Evolutionary conservation across 1,140 invertebrate species (phyloP).

Genomic region (Nymphalis io): DNA sequence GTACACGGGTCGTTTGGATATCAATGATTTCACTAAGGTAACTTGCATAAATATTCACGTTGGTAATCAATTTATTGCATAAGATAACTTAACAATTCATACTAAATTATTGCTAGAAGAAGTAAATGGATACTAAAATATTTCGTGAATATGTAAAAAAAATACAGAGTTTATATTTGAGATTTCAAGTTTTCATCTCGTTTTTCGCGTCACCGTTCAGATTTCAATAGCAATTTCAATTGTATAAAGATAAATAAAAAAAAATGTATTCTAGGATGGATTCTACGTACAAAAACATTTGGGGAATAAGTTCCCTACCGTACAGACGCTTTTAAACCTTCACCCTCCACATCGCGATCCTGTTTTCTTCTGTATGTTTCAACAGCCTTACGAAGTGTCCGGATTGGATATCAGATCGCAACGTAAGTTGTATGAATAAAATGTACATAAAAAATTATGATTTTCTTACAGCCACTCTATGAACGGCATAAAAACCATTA

Average conservation of each 20-base stretch:
- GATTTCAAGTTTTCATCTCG: too few species aligned
- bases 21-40: constrained; percentile 79
- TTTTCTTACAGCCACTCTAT: too few species aligned
- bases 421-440: constrained; percentile 50
- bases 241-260: not conserved
- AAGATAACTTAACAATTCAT: too few species aligned
- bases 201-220: too few species aligned
- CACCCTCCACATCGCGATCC: constrained; percentile 45
- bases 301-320: constrained; percentile 47
- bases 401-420: constrained; percentile 53
- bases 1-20: constrained; percentile 78
- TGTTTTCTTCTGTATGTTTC: constrained; percentile 54
- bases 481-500: too few species aligned
- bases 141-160: too few species aligned
- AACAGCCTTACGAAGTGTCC: constrained; percentile 44
- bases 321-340: constrained; percentile 40
- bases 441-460: too few species aligned
- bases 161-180: too few species aligned
- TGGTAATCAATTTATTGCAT: too few species aligned
- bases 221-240: too few species aligned
- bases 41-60: not conserved
- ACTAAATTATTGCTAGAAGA: too few species aligned
- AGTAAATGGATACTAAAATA: too few species aligned
- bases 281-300: constrained; percentile 69
- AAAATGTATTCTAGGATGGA: constrained; percentile 52